These are phyloP conservation scores for Cryptosula pallasiana DNA, from an alignment of 2,888 invertebrate genomes.

Conservation along the genomic window DNA sequence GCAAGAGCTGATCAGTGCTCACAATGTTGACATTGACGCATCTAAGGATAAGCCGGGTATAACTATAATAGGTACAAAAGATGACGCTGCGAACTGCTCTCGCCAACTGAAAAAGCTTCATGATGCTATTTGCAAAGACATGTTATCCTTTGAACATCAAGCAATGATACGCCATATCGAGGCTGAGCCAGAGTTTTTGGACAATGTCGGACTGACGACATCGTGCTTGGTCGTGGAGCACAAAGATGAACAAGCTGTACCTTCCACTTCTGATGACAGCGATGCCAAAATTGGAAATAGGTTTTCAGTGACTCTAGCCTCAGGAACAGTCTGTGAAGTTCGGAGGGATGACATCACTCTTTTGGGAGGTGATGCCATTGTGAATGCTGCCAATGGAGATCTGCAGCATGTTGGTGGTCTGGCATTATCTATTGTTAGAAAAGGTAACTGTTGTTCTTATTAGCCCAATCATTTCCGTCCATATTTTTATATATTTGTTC, in stretches of 20 bases:
- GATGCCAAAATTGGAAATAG: not conserved
- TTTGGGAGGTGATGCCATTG: slow-evolving; percentile 34
- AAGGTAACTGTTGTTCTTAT: slow-evolving; percentile 30
- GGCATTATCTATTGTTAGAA: slow-evolving; percentile 33
- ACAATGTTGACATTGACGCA: not conserved
- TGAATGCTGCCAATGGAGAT: slow-evolving; percentile 36
- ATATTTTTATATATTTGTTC: too few relatives aligned
- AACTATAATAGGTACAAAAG: not conserved
- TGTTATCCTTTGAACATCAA: not conserved
- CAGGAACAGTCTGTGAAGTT: slow-evolving; percentile 26
- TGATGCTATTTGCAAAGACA: not conserved
- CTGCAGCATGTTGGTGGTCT: slow-evolving; percentile 36
- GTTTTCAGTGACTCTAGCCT: not conserved
- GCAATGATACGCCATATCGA: not conserved
- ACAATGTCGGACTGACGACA: not conserved
- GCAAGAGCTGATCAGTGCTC: not conserved
- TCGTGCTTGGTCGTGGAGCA: not conserved
- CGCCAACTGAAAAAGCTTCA: not conserved
- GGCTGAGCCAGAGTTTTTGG: not conserved
- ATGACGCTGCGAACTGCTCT: not conserved
- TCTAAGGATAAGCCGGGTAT: not conserved
- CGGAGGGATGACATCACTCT: slow-evolving; percentile 33
- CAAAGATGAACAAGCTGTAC: not conserved
- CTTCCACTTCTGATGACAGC: not conserved
- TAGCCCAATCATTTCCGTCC: too few relatives aligned